Evolutionary conservation across 2,888 invertebrate species (phyloP), one percentile per base, ranked within the genome.

Genomic region (Neuroscelio doddi): DNA sequence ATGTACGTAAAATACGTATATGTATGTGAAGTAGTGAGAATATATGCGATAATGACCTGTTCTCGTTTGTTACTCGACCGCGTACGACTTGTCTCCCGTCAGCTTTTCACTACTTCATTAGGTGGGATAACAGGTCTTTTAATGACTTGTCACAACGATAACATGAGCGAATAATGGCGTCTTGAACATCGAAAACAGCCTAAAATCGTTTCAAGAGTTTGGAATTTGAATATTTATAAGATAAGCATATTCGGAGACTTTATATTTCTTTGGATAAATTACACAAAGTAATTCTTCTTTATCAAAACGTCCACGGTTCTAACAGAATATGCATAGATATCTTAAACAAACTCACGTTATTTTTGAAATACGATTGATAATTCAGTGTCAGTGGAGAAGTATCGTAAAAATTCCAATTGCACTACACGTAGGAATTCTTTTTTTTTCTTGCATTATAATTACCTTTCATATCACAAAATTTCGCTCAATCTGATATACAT

Each of bases 91-190:
- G 47, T 63, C 45, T 21, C 16, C 38, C 56, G 64, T 57, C 64
- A 52, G 44, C 50, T 57, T 34, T 17, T 34, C 56, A 62, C 63
- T 67, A 61, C 67, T 70, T 68, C 71, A 64, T 69, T 69, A 71
- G 51, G 45, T 26, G 58, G 52, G 50, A 61, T 57, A 71, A 64
- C 64, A 64, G 66, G 68, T 59, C 63, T 57, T 68, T 71, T 66
- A 71, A 69, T 52, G 68, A 47, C 68, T 68, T 69, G 68, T 71
- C 52, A 36, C 14, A 36, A 34, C 45, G 66, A 68, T 71, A 69
- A 66, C 58, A 5, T 49, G 26, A 17, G 41, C 39, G 44, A 64
- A 66, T 68, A 69, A 68, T 66, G 66, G 51, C 51, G 53, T 14
- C 47, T 30, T 16, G 49, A 49, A 65, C 58, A 65, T 59, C 51